Evolutionary conservation across 2,797 vertebrate genomes (phyloP), one percentile per base, ranked within the genome.

Genomic region (Muscicapa striata): DNA sequence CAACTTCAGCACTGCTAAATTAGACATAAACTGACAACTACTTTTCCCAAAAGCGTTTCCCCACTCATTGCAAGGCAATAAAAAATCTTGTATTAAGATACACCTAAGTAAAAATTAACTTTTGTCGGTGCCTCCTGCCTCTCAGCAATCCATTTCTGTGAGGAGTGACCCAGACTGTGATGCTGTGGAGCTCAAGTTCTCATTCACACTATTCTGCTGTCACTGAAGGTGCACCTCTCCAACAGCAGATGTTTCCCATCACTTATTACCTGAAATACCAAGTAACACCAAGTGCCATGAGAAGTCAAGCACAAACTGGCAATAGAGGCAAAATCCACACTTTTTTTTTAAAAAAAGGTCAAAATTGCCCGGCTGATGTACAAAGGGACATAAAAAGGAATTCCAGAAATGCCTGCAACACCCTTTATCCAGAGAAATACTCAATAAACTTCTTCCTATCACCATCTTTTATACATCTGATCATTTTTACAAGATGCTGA

Each of bases 391-490:
- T 67, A 80, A 0, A 73, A 63, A 90, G 73, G 92, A 93, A 96
- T 93, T 95, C 74, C 85, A 94, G 19, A 79, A 91, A 92, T 90
- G 86, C 68, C 63, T 68, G 78, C 57, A 91, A 81, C 48, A 70
- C 70, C 58, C 76, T 87, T 89, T 73, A 86, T 74, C 34, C 79
- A 75, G 64, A 89, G 76, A 80, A 84, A 80, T 36, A 46, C 32
- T 79, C 81, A 67, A 79, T 79, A 90, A 90, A 84, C 61, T 29
- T 67, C 45, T 59, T 62, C 45, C 73, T 55, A 83, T 48, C 72
- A 61, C 69, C 52, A 30, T 77, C 75, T 89, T 86, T 64, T 80
- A 52, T 22, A 74, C 13, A 61, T 32, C 51, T 40, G 64, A 45
- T 64, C 26, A 45, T 46, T 82, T 94, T 78, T 84, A 81, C 46